phyloP scores from a whole-genome alignment of 2,113 vertebrate genomes.

The Triplophysa siluroides region DNA sequence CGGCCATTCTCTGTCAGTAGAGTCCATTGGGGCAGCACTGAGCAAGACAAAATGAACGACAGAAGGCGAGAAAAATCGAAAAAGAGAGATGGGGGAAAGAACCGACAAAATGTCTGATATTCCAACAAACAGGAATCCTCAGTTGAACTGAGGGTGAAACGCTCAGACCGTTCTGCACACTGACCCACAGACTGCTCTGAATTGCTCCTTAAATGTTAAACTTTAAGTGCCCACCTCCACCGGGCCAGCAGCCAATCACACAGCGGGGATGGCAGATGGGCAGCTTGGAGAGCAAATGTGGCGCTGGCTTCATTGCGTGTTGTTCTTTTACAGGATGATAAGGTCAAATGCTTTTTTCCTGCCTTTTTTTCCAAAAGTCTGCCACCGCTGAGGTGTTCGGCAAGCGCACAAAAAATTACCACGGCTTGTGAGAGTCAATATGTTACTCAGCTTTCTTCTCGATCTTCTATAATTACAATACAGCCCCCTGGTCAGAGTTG shows the following conservation, averaged over 20 bases:
- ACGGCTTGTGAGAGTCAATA: constrained; percentile 65
- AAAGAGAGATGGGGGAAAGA: background rate
- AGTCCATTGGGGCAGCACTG: constrained; percentile 26
- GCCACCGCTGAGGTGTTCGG: constrained; percentile 53
- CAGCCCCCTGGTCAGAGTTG: constrained; percentile 62
- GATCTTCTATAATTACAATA: constrained; percentile 76
- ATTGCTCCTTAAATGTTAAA: constrained; percentile 2
- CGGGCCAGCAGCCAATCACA: constrained; percentile 39
- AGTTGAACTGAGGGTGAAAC: constrained; percentile 35
- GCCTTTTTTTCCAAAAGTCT: constrained; percentile 24
- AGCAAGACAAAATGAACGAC: background rate
- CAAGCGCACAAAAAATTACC: constrained; percentile 54
- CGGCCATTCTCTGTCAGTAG: constrained; percentile 41
- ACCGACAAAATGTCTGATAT: background rate
- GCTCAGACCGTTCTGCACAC: background rate
- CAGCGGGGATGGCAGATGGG: constrained; percentile 37
- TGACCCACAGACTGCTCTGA: constrained; percentile 2
- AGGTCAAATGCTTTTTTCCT: constrained; percentile 40
- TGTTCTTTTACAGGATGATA: constrained; percentile 28
- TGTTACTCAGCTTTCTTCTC: constrained; percentile 67
- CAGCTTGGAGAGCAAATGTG: constrained; percentile 43
- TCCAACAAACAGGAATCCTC: constrained; percentile 35
- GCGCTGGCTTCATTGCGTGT: constrained; percentile 8
- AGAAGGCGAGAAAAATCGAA: background rate
- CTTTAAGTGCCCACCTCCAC: constrained; percentile 40